These are phyloP conservation scores for Micromussa lordhowensis DNA, from an alignment of 92 coral and sea anemone genomes.

Conservation along the genomic window DNA sequence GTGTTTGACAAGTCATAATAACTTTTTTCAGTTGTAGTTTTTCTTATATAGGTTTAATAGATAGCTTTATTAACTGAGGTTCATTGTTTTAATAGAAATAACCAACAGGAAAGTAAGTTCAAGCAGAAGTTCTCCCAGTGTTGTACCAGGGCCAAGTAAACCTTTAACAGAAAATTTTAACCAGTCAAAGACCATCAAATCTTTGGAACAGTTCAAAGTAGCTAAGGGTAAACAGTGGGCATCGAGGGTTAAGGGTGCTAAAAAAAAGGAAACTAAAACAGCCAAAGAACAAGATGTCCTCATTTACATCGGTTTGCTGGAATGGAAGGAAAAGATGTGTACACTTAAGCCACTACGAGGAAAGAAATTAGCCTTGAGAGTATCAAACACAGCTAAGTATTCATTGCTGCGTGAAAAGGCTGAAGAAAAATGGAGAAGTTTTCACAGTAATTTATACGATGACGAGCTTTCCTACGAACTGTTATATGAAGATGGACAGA, in stretches of 20 bases:
- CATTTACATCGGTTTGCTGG: background rate
- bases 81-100: too few relatives aligned
- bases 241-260: background rate
- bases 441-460: background rate
- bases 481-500: background rate
- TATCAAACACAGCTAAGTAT: background rate
- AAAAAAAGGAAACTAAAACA: background rate
- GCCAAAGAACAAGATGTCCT: background rate
- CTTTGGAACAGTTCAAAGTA: background rate
- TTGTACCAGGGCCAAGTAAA: background rate
- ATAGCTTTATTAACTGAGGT: too few relatives aligned
- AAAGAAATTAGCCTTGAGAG: background rate
- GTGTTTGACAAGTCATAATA: too few relatives aligned
- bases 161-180: background rate
- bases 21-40: too few relatives aligned
- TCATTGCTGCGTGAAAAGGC: background rate
- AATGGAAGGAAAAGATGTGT: background rate
- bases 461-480: background rate
- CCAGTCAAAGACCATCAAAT: background rate
- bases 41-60: too few relatives aligned
- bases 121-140: background rate
- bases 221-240: background rate
- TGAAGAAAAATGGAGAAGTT: background rate
- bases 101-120: background rate
- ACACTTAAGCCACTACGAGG: background rate